These are phyloP conservation scores for Phortica magna DNA, from an alignment of 2,888 invertebrate species.

Conservation along the genomic window DNA sequence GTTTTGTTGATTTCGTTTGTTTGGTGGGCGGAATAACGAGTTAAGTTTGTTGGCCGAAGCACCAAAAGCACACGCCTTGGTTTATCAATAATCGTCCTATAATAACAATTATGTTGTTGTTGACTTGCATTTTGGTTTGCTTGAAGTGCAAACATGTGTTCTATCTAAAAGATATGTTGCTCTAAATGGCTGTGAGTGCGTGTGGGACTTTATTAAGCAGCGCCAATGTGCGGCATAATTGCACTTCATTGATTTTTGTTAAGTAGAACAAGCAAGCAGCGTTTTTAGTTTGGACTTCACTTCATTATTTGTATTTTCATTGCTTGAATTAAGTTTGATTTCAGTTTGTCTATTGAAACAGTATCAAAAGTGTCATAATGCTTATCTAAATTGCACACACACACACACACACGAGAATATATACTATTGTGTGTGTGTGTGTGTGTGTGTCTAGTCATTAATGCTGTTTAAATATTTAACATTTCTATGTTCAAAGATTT, in stretches of 20 bases:
- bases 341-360: constrained; percentile 56
- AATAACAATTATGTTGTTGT: constrained; percentile 26
- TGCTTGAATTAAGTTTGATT: constrained; percentile 25
- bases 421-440: neutral
- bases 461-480: constrained; percentile 64
- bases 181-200: neutral
- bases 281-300: neutral
- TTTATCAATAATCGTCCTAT: constrained; percentile 19
- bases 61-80: neutral
- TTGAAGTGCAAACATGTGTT: constrained; percentile 9
- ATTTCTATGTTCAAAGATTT: constrained; percentile 47
- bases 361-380: constrained; percentile 74
- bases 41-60: neutral
- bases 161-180: neutral
- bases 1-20: neutral
- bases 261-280: constrained; percentile 9
- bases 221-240: neutral
- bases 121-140: constrained; percentile 18
- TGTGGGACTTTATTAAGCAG: neutral
- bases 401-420: constrained; percentile 37
- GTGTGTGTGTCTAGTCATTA: constrained; percentile 16
- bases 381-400: constrained; percentile 68
- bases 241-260: constrained; percentile 69
- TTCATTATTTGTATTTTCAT: constrained; percentile 48
- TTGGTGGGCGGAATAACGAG: neutral